Evolutionary conservation across 2,888 invertebrate species (phyloP).

Genomic region (Phengaris arion): DNA sequence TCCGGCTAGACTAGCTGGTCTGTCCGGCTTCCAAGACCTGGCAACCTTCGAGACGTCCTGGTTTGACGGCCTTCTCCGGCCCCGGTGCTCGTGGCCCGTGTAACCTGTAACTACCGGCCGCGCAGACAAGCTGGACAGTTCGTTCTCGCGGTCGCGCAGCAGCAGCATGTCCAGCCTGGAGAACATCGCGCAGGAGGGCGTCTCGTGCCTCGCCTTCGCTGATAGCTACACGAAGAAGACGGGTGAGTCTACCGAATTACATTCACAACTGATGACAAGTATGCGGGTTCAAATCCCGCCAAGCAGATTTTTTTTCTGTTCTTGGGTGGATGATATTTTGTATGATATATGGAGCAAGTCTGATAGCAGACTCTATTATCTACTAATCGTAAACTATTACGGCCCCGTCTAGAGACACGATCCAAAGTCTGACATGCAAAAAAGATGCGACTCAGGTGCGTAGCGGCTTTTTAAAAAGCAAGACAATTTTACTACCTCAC

Average conservation of each 20-base stretch:
- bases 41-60: background rate
- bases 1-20: background rate
- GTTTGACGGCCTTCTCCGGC: background rate
- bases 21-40: background rate
- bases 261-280: background rate
- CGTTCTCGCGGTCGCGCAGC: constrained; percentile 97
- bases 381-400: too few species aligned
- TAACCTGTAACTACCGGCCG: constrained; percentile 80
- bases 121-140: constrained; percentile 97
- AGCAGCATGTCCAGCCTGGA: constrained; percentile 99
- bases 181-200: constrained; percentile 96
- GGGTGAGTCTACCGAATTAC: constrained; percentile 81
- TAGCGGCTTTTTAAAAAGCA: too few species aligned
- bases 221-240: constrained; percentile 97
- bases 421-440: too few species aligned
- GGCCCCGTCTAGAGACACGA: too few species aligned
- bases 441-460: too few species aligned
- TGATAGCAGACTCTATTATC: too few species aligned
- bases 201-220: constrained; percentile 96
- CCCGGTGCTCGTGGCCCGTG: constrained; percentile 36
- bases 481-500: too few species aligned
- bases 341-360: background rate
- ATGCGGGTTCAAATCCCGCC: background rate
- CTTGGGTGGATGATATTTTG: too few species aligned
- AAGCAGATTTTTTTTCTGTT: too few species aligned